Base-by-base conservation (phyloP, 2,797 vertebrate genomes). In the Chromobotia macracanthus region DNA sequence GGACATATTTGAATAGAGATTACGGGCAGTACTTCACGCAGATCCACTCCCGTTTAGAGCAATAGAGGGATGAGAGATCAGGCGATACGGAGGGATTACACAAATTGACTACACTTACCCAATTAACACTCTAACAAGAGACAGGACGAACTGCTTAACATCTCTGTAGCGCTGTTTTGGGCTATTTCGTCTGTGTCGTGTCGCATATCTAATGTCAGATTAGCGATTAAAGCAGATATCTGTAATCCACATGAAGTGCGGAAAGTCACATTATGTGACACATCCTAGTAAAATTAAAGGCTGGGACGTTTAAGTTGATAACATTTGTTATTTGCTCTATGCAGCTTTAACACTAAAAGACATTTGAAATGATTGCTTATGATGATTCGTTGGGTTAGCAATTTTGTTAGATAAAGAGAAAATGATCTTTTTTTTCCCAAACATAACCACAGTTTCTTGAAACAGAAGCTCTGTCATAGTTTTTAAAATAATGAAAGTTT, bases 1-100 rank as follows among this genome's bases (percentile, higher is more conserved):
- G 95, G 95, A 95, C 91, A 91, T 91, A 88, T 91, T 94, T 95
- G 90, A 93, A 92, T 93, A 91, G 91, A 94, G 93, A 93, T 92
- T 89, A 93, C 48, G 50, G 76, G 86, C 86, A 87, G 87, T 91
- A 92, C 94, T 95, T 93, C 91, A 94, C 86, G 80, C 88, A 91
- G 94, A 94, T 92, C 93, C 92, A 91, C 90, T 89, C 90, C 56
- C 79, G 67, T 85, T 90, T 88, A 90, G 89, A 90, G 87, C 79
- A 88, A 84, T 81, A 86, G 86, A 83, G 58, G 21, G 72, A 50
- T 68, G 55, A 67, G 84, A 87, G 88, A 87, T 86, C 86, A 75
- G 66, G 72, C 71, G 89, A 89, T 89, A 89, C 85, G 16, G 56
- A 72, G 89, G 93, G 93, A 94, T 94, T 93, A 93, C 85, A 93